Base-by-base conservation (phyloP, 2,113 vertebrate species). In the Nestor notabilis region DNA sequence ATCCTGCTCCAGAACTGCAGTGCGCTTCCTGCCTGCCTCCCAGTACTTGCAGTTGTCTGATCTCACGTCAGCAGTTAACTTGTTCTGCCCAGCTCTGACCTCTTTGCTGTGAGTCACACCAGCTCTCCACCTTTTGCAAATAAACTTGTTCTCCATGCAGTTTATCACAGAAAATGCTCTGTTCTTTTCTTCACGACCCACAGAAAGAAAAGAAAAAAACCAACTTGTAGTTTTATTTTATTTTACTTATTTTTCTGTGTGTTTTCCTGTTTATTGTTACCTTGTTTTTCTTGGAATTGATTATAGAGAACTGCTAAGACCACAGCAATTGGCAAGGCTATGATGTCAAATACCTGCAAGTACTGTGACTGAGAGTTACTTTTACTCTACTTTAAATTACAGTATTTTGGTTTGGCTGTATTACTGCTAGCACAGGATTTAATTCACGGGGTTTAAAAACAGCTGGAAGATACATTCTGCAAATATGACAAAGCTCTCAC, bases 71-170 rank as follows among this genome's bases (percentile, higher is more conserved):
- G 68, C 13, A 2, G 35, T 52, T 52, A n/a, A 50, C 80, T 88
- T 28, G 44, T 5, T 60, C 87, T 61, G 56, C 84, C 81, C 68
- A 89, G 82, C 69, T 80, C 71, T 82, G 81, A 84, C 65, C 92
- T 89, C 95, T 37, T 60, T 10, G 23, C 80, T 68, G 13, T 78
- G 82, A 94, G 43, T 94, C 96, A 96, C 71, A 31, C 23, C 52
- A 77, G 19, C 80, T 71, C 97, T 86, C 95, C 94, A 89, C 97
- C 97, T 96, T 97, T 11, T 37, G 86, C 87, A 97, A 97, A 97
- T 49, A 95, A 61, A 64, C 43, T 49, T 2, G 2, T 63, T 71
- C 68, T 50, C 50, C 33, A 49, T 9, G 52, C 9, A 63, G 2
- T 31, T 35, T 44, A 33, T 6, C 28, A 75, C 19, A 74, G 44